A percentile compares a stretch with the other conserved stretches of the same genome.
Conservation (phyloP, 2,888 invertebrate genomes). For the Drosophila tripunctata region DNA sequence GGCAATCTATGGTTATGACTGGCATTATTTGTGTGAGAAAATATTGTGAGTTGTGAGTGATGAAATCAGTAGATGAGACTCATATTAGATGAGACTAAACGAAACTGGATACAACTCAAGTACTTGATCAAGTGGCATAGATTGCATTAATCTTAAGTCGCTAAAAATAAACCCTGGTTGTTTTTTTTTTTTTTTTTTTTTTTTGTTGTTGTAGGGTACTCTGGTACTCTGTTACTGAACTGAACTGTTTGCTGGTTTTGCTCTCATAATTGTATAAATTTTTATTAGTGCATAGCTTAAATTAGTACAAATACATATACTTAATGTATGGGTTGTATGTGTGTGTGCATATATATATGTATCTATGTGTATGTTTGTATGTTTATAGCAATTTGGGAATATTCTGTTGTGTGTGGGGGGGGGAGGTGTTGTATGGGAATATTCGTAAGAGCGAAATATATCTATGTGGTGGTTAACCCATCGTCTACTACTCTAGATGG, state of each 20-base stretch:
- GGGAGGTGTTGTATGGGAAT: not conserved
- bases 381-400: constrained; percentile 6
- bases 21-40: not conserved
- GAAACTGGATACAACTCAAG: constrained; percentile 36
- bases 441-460: too few relatives aligned
- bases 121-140: constrained; percentile 31
- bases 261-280: constrained; percentile 60
- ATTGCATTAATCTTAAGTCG: constrained; percentile 31
- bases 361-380: constrained; percentile 1
- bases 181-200: too few relatives aligned
- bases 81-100: constrained; percentile 12
- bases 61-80: constrained; percentile 3
- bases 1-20: too few relatives aligned
- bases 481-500: constrained; percentile 20
- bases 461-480: too few relatives aligned
- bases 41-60: not conserved
- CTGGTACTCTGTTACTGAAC: too few relatives aligned
- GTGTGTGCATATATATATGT: not conserved
- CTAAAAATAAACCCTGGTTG: constrained; percentile 22
- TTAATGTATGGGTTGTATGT: constrained; percentile 31
- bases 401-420: not conserved
- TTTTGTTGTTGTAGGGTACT: not conserved
- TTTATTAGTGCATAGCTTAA: constrained; percentile 70
- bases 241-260: too few relatives aligned
- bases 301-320: constrained; percentile 49